Base-by-base conservation (phyloP, 1,140 invertebrate species). In the Venturia canescens region DNA sequence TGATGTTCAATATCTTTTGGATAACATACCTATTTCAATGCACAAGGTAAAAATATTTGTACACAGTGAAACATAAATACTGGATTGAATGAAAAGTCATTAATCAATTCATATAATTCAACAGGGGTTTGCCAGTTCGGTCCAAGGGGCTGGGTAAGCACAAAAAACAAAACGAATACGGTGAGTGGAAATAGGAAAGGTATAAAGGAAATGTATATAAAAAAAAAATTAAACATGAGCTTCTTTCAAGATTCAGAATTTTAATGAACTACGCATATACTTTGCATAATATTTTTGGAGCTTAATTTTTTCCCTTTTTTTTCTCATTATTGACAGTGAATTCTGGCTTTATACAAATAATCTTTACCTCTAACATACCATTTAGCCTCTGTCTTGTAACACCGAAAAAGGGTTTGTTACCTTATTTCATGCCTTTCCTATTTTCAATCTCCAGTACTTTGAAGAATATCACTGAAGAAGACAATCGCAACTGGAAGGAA, bases 1-100 rank as follows among this genome's bases (percentile, higher is more conserved):
- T 86, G 94, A 95, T 85, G 92, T 95, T 83, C 93, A 93, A 86
- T 95, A 95, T 88, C 92, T 95, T 88, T 92, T 94, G 87, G 94
- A 94, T 89, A 93, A 90, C 82, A 91, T 94, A 88, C 93, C 93
- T 79, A 90, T 93, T 85, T 91, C 92, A 83, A 90, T 94, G 88
- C 92, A 92, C 86, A 92, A 94, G 90, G 93, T 93, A 84, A 88
- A 87, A 89, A 53, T 53, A 18, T 53, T 1, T 57, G 34, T 72
- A 48, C 79, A n/a, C 72, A 83, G 23, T 27, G 0, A 29, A 53
- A 67, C 75, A n/a, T 66, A 53, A 69, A 18, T 48, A 69, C 18
- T 11, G 4, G 18, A 80, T 5, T 63, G 18, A 13, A 53, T n/a
- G 50, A 76, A 75, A 44, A n/a, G 72, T 66, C 15, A 34, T 34